Base-by-base conservation (phyloP, 2,113 vertebrate species). In the Struthidea cinerea region DNA sequence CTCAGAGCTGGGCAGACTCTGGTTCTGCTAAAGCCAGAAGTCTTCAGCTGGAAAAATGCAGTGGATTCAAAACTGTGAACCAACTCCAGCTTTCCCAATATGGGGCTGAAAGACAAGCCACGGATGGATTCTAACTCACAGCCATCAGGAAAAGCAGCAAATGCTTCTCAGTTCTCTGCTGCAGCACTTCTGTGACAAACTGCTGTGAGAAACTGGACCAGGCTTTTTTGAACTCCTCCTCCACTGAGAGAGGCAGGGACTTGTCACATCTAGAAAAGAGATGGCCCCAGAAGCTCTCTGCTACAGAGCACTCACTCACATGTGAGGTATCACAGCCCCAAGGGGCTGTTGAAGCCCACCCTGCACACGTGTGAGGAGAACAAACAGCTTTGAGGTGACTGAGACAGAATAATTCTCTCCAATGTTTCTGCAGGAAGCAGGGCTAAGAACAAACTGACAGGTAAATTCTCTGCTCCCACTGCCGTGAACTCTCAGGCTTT, bases 341-440 rank as follows among this genome's bases (percentile, higher is more conserved):
- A 13, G 61, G 46, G 0, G 6, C 55, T 74, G 21, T 2, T 32
- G 17, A 26, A 42, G 49, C 41, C 64, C 85, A 68, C 14, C 60
- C 47, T 47, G 42, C 52, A 24, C 1, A 19, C 0, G 0, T 6
- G 17, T 28, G 65, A 67, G 20, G 49, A 63, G 50, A 14, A 39
- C 1, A 63, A 44, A 49, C 39, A 18, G 42, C 52, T 57, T 2
- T 53, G 35, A 41, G 49, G 33, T 22, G 32, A 68, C 21, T 55
- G 55, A 70, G 47, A 35, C 33, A 86, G 46, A 52, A 69, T 6
- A 42, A 35, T 61, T 42, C 23, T 59, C 46, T n/a, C 19, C 30
- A 55, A 24, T 24, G 10, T 16, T 55, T 61, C 57, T 11, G 15
- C 10, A 28, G 49, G 37, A 46, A 59, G 41, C 30, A 56, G 33